phyloP scores from a whole-genome alignment of 2,113 vertebrate genomes.

The Fregata magnificens region DNA sequence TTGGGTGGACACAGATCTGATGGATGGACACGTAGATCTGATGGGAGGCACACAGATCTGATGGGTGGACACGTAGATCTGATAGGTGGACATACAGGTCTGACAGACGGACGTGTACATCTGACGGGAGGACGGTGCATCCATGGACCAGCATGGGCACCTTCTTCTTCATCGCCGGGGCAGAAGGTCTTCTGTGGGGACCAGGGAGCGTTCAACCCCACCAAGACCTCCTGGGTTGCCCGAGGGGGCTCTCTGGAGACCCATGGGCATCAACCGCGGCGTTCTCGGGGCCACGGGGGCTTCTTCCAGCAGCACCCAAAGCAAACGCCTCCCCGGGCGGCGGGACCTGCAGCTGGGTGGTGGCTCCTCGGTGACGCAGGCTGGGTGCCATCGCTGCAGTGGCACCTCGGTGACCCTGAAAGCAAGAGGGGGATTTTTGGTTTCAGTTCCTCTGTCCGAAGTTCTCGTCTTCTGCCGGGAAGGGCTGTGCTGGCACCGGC shows the following conservation, averaged over 20 bases:
- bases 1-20: too few species aligned
- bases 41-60: not conserved
- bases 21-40: not conserved
- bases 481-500: not conserved
- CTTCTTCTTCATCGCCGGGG: not conserved
- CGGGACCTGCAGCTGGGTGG: not conserved
- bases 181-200: not conserved
- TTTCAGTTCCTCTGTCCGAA: not conserved
- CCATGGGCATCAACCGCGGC: fast-evolving
- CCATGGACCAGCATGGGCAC: not conserved
- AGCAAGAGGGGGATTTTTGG: not conserved
- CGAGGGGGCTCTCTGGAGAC: not conserved
- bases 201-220: not conserved
- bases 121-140: not conserved
- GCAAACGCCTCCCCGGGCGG: not conserved
- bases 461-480: fast-evolving
- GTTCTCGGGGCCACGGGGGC: not conserved
- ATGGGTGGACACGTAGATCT: not conserved
- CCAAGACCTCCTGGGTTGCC: not conserved
- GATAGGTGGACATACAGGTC: not conserved
- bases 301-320: not conserved
- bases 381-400: not conserved
- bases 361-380: not conserved
- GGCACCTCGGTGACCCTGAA: not conserved
- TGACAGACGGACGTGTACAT: fast-evolving